A percentile compares a stretch with the other conserved stretches of the same genome.
phyloP scores from a whole-genome alignment of 2,797 vertebrate genomes.

The Pampus argenteus region DNA sequence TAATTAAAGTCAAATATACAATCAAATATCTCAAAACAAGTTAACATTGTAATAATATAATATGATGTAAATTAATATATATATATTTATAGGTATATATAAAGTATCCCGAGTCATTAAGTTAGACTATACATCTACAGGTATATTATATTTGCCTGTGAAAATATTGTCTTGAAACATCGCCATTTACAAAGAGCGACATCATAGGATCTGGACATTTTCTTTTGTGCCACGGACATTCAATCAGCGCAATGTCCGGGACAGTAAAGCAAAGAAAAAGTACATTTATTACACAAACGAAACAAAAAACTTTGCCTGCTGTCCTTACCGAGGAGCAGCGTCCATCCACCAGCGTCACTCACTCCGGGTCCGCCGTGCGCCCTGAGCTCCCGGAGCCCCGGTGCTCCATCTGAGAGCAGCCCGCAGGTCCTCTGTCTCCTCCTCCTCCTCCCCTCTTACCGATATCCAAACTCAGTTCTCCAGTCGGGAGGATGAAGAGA shows the following conservation, averaged over 20 bases:
- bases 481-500: conserved; percentile 21
- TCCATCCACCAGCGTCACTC: conserved; percentile 77
- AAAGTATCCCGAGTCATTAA: conserved; percentile 5
- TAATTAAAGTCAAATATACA: conserved; percentile 7
- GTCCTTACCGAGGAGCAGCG: conserved; percentile 76
- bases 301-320: conserved; percentile 62
- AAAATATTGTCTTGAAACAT: conserved; percentile 10
- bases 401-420: conserved; percentile 79
- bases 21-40: conserved; percentile 1
- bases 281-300: conserved; percentile 32
- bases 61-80: neutral
- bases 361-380: conserved; percentile 77
- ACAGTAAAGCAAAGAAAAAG: conserved; percentile 46
- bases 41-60: neutral
- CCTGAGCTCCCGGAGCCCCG: conserved; percentile 76
- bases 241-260: conserved; percentile 29
- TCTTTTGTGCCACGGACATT: conserved; percentile 46
- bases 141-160: conserved; percentile 8
- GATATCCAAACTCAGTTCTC: conserved; percentile 73
- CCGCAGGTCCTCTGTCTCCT: conserved; percentile 62
- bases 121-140: neutral
- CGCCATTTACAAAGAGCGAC: conserved; percentile 56
- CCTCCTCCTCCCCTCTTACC: conserved; percentile 30
- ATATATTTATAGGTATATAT: no score
- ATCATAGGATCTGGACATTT: conserved; percentile 52